Evolutionary conservation across 2,888 invertebrate species (phyloP).

Genomic region (Calameuta pallipes): DNA sequence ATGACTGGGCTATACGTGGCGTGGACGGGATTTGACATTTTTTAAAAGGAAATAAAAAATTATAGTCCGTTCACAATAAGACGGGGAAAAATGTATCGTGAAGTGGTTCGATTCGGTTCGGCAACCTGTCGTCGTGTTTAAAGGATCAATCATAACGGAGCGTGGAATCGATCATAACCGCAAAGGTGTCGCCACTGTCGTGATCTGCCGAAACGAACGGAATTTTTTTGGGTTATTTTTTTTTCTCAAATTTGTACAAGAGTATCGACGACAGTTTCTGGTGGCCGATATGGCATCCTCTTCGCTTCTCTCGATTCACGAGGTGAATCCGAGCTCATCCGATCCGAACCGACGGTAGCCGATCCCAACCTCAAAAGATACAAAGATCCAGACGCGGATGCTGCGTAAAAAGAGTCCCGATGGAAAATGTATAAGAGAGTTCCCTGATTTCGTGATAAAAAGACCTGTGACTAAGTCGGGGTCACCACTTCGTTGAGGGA

Average conservation of each 20-base stretch:
- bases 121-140: neutral
- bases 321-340: neutral
- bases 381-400: neutral
- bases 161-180: constrained; percentile 5
- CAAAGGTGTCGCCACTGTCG: neutral
- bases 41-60: neutral
- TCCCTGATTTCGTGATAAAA: constrained; percentile 3
- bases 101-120: neutral
- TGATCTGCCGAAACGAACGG: neutral
- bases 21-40: neutral
- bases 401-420: neutral
- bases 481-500: neutral
- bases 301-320: neutral
- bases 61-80: neutral
- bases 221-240: neutral
- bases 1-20: neutral
- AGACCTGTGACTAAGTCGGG: constrained; percentile 8
- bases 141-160: constrained; percentile 2
- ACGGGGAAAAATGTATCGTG: neutral
- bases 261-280: neutral
- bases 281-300: neutral
- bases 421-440: constrained; percentile 1
- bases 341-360: neutral
- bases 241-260: neutral
- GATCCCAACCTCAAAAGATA: neutral